Evolutionary conservation across 2,888 invertebrate species (phyloP), one percentile per base, ranked within the genome.

Genomic region (Cordilura impudica): DNA sequence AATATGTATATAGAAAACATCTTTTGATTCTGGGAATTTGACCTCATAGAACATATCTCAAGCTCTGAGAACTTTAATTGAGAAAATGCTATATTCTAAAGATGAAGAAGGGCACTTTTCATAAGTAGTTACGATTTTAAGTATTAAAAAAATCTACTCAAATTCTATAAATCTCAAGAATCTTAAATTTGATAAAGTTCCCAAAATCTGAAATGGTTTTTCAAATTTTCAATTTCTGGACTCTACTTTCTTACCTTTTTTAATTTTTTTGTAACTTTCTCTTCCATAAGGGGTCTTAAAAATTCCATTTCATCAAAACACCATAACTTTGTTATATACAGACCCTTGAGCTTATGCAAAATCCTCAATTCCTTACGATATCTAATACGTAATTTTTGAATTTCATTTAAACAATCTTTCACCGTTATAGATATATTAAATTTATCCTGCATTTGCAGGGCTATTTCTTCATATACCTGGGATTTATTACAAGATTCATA

Each of bases 221-320:
- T n/a, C n/a, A n/a, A n/a, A n/a, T n/a, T n/a, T n/a, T n/a, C n/a
- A n/a, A n/a, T n/a, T n/a, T n/a, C n/a, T n/a, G n/a, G n/a, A 35
- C 21, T 26, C 26, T 26, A 3, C 26, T 61, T 31, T 4, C 43
- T 47, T 79, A 87, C 86, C 84, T 86, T 87, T 78, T 82, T 84
- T 7, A 85, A 83, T 67, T 85, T 83, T 4, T 83, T 84, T 12
- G 81, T 84, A 43, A 87, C 84, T 63, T 87, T 86, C 3, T 86
- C 84, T 21, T 87, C 86, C 8, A 86, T 72, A 26, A 84, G 83
- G 7, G 84, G 83, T 3, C 85, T 84, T 18, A 87, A 78, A 65
- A 87, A 87, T 23, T 88, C 87, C 78, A 87, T 83, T 61, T 87
- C 83, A 66, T 88, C 87, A 58, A 87, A 87, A 65, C 88, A 87